phyloP scores from a whole-genome alignment of 2,797 vertebrate genomes.

The Okamejei kenojei region DNA sequence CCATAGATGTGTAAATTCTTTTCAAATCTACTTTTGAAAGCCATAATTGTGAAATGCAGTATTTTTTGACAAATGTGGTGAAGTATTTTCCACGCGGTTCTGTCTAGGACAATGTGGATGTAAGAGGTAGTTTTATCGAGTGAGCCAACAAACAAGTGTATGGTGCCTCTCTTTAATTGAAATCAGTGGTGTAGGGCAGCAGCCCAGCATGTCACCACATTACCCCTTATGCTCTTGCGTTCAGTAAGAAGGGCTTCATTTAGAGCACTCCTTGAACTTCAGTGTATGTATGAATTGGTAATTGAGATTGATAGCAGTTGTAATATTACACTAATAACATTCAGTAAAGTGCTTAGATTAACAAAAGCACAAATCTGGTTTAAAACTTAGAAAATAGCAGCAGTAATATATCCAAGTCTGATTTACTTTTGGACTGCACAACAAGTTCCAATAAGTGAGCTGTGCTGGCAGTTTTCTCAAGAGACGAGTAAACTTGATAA shows the following conservation, averaged over 20 bases:
- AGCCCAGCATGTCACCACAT: neutral
- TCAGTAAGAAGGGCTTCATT: neutral
- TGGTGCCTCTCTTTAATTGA: neutral
- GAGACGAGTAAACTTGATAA: conserved; percentile 24
- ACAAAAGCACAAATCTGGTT: neutral
- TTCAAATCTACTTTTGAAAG: no score
- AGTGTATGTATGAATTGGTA: neutral
- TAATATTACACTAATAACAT: neutral
- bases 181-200: neutral
- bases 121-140: neutral
- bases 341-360: conserved; percentile 18
- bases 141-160: neutral
- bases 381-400: neutral
- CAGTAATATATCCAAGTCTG: neutral
- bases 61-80: no score
- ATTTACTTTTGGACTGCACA: neutral
- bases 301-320: conserved; percentile 18
- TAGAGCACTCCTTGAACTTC: neutral
- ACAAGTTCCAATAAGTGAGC: neutral
- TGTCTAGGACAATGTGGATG: no score
- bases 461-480: neutral
- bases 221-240: neutral
- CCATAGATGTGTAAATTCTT: no score
- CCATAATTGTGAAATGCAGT: no score
- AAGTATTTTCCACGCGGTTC: no score